phyloP scores from a whole-genome alignment of 2,113 vertebrate genomes.

The Conger conger region DNA sequence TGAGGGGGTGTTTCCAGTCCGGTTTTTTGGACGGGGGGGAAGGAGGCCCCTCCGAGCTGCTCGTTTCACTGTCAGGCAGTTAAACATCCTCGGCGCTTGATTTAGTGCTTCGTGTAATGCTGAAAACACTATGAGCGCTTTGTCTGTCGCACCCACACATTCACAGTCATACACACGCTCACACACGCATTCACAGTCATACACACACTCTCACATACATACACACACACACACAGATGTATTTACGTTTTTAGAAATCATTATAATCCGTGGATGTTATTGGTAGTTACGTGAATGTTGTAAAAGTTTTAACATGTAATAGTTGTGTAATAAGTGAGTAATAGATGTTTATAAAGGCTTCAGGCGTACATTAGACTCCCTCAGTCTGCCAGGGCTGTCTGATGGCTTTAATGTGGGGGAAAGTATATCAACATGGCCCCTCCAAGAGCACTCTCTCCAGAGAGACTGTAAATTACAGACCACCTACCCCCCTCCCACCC shows the following conservation, averaged over 20 bases:
- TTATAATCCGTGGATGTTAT: neutral
- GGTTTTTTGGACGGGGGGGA: neutral
- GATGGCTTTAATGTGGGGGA: neutral
- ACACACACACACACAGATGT: neutral
- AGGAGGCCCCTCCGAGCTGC: neutral
- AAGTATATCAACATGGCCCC: no score
- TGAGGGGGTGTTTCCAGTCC: neutral
- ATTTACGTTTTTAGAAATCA: neutral
- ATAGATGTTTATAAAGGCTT: neutral
- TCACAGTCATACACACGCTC: no score
- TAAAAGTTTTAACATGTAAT: neutral
- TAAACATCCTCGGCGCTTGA: slow-evolving; percentile 9
- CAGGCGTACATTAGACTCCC: neutral
- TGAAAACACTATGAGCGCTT: neutral
- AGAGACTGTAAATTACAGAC: no score
- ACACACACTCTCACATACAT: no score
- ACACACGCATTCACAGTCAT: no score
- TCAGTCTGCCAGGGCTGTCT: neutral
- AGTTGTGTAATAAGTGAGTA: neutral
- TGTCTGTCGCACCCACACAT: neutral
- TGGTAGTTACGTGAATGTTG: neutral
- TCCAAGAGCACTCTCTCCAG: no score
- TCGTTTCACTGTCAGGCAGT: neutral
- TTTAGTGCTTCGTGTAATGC: neutral
- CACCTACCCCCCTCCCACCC: no score